Conservation (phyloP, 2,113 vertebrate species). For the Callocephalon fimbriatum region DNA sequence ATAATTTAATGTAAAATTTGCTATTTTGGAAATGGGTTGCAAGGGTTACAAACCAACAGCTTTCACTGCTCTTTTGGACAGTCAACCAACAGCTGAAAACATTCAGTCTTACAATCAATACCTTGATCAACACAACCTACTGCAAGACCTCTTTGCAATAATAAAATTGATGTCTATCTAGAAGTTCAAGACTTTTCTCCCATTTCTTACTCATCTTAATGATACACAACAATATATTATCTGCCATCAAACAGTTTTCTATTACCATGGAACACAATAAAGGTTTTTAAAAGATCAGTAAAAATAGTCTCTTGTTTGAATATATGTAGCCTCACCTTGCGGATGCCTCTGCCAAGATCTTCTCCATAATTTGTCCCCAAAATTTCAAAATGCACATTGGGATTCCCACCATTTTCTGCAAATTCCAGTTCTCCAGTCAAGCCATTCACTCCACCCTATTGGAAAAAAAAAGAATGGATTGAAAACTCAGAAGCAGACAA, state of each 20-base stretch:
- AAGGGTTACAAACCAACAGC: not conserved
- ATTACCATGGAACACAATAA: not conserved
- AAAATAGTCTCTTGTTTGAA: not conserved
- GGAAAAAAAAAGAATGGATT: not conserved
- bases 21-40: not conserved
- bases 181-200: not conserved
- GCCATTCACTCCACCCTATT: slow-evolving; percentile 90
- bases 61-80: not conserved
- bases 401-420: slow-evolving; percentile 92
- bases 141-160: not conserved
- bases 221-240: rapidly evolving
- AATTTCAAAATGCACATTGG: slow-evolving; percentile 97
- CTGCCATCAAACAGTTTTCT: not conserved
- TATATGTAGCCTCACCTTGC: slow-evolving; percentile 82
- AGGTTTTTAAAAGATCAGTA: not conserved
- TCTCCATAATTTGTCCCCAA: slow-evolving; percentile 98
- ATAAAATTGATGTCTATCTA: not conserved
- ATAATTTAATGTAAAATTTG: not conserved
- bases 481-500: not conserved
- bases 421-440: slow-evolving; percentile 95
- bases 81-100: not conserved
- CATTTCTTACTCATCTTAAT: not conserved
- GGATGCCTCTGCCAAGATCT: slow-evolving; percentile 93
- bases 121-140: not conserved
- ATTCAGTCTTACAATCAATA: not conserved